Evolutionary conservation across 2,797 vertebrate genomes (phyloP), one percentile per base, ranked within the genome.

Genomic region (Mus spretus): DNA sequence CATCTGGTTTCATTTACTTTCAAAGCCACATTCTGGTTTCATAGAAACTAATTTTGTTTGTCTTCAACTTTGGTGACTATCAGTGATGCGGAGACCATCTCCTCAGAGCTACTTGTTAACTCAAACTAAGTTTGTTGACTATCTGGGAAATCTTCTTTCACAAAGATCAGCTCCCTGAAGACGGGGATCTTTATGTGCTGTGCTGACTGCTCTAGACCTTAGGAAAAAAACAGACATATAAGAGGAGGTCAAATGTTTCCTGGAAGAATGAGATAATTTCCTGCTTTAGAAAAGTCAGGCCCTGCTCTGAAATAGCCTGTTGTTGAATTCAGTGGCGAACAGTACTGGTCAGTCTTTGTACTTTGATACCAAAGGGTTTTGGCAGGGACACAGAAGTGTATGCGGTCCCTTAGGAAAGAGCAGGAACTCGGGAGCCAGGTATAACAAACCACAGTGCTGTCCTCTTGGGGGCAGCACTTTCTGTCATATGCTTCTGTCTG

Each of bases 41-140:
- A 28, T 37, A 95, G 72, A 94, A 94, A 88, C 67, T 92, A 84
- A n/a, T 57, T 91, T 22, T 90, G 65, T 88, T 77, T 15, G 47
- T 90, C 59, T 78, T 84, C 77, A 28, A 3, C 40, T 7, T 17
- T 22, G n/a, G n/a, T 50, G 78, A 74, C 34, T 70, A 31, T 59
- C 14, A 47, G 11, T 10, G 37, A 8, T 55, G 19, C 19, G 28
- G 15, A 55, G 75, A 65, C 24, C 53, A 12, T 12, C 72, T 79
- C 77, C 74, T 31, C 37, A 72, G 88, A 65, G 65, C 44, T 57
- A 10, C 31, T 61, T 75, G 40, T 82, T 90, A 40, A 57, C 63
- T 59, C 53, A 89, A 87, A 87, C 31, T 40, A 50, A 82, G 65
- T 13, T 5, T 40, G 28, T 77, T 89, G 44, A 37, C 12, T 44